Base-by-base conservation (phyloP, 2,113 vertebrate genomes). In the Otus sunia region DNA sequence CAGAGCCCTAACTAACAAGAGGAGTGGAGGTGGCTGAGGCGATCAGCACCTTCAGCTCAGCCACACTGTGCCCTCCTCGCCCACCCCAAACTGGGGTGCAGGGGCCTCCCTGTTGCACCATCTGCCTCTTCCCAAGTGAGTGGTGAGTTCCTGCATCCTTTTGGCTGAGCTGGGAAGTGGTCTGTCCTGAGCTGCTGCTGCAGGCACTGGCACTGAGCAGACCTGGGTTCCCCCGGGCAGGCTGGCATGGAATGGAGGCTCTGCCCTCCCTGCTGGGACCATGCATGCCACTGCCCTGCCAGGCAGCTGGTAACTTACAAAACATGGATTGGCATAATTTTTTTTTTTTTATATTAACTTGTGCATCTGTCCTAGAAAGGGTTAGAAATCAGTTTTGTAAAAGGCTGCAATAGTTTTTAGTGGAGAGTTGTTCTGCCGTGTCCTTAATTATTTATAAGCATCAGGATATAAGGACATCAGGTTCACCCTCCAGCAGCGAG, bases 201-300 rank as follows among this genome's bases (percentile, higher is more conserved):
- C 27, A 32, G 53, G 30, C 5, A 7, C 30, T 68, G 75, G 41
- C 55, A 22, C n/a, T 0, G 0, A 58, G 59, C 21, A 73, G 64
- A 58, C 22, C 26, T 47, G 10, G 16, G 21, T 50, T 43, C 25
- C 89, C 89, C n/a, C 16, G 3, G 12, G 30, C 22, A 62, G 36
- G 55, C 55, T 91, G 71, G 19, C 0, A 2, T 81, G 29, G 66
- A n/a, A 2, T 81, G 29, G 66, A 41, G 43, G 14, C n/a, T 92
- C 37, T 91, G 49, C 49, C 58, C 63, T 52, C 30, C 9, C 15
- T 68, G 45, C 30, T 9, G 22, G 90, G 39, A 55, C 47, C 43
- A 17, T 0, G 0, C 10, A 7, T 0, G 6, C 36, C 12, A 41
- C 49, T 43, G 50, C 50, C 30, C 22, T 41, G 37, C 36, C 41